A percentile compares a stretch with the other conserved stretches of the same genome.
Conservation (phyloP, 2,888 invertebrate species). For the Cataglyphis livida region DNA sequence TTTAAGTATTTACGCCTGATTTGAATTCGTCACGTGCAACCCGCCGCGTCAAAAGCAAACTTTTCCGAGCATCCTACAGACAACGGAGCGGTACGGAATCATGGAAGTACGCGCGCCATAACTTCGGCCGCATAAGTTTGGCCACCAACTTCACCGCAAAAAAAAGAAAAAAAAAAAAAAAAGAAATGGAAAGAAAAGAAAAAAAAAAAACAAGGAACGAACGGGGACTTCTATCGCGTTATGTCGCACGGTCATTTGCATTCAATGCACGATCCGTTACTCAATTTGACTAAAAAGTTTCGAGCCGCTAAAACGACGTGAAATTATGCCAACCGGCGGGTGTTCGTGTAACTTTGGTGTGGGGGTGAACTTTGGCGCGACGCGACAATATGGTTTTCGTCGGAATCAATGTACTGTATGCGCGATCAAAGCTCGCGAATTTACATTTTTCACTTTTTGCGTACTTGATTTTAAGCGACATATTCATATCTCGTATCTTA, state of each 20-base stretch:
- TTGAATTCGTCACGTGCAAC: slow-evolving; percentile 78
- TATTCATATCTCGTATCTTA: slow-evolving; percentile 48
- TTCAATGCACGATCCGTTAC: slow-evolving; percentile 75
- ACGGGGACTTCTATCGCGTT: slow-evolving; percentile 66
- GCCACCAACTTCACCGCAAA: slow-evolving; percentile 42
- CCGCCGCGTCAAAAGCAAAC: slow-evolving; percentile 74
- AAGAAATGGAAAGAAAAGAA: not conserved
- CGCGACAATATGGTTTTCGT: slow-evolving; percentile 25
- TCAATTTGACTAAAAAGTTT: slow-evolving; percentile 72
- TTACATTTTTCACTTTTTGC: slow-evolving; percentile 32
- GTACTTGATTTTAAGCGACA: slow-evolving; percentile 21
- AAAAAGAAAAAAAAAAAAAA: slow-evolving; percentile 30
- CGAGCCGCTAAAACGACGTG: slow-evolving; percentile 64
- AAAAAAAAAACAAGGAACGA: slow-evolving; percentile 8
- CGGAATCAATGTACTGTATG: slow-evolving; percentile 31
- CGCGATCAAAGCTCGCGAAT: slow-evolving; percentile 15
- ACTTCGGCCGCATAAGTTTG: slow-evolving; percentile 69
- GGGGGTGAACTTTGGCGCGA: slow-evolving; percentile 9
- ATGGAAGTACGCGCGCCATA: slow-evolving; percentile 64
- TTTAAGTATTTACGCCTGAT: slow-evolving; percentile 80
- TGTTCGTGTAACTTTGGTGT: slow-evolving; percentile 6
- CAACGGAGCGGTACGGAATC: slow-evolving; percentile 60
- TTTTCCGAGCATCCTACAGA: slow-evolving; percentile 68
- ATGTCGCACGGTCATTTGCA: slow-evolving; percentile 69
- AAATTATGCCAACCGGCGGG: slow-evolving; percentile 51